Evolutionary conservation across 1,140 invertebrate species (phyloP).

Genomic region (Chironomus striatipennis): DNA sequence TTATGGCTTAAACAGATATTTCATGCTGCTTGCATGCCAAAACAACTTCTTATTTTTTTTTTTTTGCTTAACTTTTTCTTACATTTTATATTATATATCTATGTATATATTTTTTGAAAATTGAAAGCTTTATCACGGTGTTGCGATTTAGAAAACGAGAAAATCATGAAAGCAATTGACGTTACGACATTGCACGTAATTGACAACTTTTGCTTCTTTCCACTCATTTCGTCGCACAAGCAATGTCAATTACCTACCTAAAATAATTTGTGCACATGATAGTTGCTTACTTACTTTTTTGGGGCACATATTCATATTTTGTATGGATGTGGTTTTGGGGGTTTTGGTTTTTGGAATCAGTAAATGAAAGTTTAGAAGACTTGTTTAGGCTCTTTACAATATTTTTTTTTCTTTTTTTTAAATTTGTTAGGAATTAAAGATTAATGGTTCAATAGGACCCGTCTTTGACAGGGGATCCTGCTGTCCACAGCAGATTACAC

Average conservation of each 20-base stretch:
- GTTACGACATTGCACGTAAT: slow-evolving; percentile 12
- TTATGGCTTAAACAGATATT: slow-evolving; percentile 14
- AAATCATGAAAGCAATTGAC: slow-evolving; percentile 13
- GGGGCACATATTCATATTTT: too few relatives aligned
- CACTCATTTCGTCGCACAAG: not conserved
- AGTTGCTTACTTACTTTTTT: too few relatives aligned
- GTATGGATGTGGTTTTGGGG: too few relatives aligned
- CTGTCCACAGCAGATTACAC: too few relatives aligned
- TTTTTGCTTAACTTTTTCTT: not conserved
- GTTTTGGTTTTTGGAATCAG: too few relatives aligned
- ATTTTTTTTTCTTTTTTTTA: too few relatives aligned
- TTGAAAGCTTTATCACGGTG: slow-evolving; percentile 12
- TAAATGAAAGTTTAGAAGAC: too few relatives aligned
- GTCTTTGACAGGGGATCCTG: too few relatives aligned
- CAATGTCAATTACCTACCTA: slow-evolving; percentile 7
- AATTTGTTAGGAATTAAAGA: too few relatives aligned
- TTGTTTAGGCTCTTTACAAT: too few relatives aligned
- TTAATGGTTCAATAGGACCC: too few relatives aligned
- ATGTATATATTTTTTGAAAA: slow-evolving; percentile 9
- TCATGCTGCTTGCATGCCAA: slow-evolving; percentile 11
- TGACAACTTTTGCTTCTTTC: slow-evolving; percentile 12
- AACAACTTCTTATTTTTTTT: not conserved
- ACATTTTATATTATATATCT: too few relatives aligned
- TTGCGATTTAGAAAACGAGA: slow-evolving; percentile 8
- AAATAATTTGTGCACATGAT: not conserved